Evolutionary conservation across 2,888 invertebrate genomes (phyloP).

Genomic region (Zhuqinia jingwanae): DNA sequence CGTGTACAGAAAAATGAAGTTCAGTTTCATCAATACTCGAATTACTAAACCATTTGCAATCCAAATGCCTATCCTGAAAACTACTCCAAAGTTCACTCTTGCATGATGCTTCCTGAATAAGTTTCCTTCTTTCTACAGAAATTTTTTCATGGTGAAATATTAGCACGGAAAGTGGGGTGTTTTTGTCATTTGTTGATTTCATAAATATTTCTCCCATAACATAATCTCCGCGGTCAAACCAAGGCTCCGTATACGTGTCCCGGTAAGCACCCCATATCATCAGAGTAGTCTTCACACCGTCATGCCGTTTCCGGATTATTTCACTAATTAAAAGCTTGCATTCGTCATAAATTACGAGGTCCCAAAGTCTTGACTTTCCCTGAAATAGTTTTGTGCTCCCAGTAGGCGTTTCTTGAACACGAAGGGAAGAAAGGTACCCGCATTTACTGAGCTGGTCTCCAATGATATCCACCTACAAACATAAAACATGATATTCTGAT

Average conservation of each 20-base stretch:
- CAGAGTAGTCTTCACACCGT: not conserved
- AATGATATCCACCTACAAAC: not conserved
- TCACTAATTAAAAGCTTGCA: not conserved
- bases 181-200: too few species aligned
- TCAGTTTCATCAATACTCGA: not conserved
- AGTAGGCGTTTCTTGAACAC: slow-evolving; percentile 4
- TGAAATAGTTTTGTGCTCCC: not conserved
- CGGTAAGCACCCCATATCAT: not conserved
- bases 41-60: not conserved
- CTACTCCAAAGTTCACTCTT: not conserved
- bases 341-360: not conserved
- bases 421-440: not conserved
- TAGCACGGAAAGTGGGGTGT: not conserved
- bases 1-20: not conserved
- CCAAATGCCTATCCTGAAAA: not conserved
- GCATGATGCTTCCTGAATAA: not conserved
- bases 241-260: not conserved
- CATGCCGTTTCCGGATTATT: not conserved
- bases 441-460: not conserved
- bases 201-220: not conserved
- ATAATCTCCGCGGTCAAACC: not conserved
- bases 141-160: not conserved
- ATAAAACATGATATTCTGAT: not conserved
- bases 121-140: not conserved
- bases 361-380: not conserved